Base-by-base conservation (phyloP, 2,888 invertebrate species). In the Stenichneumon culpator region DNA sequence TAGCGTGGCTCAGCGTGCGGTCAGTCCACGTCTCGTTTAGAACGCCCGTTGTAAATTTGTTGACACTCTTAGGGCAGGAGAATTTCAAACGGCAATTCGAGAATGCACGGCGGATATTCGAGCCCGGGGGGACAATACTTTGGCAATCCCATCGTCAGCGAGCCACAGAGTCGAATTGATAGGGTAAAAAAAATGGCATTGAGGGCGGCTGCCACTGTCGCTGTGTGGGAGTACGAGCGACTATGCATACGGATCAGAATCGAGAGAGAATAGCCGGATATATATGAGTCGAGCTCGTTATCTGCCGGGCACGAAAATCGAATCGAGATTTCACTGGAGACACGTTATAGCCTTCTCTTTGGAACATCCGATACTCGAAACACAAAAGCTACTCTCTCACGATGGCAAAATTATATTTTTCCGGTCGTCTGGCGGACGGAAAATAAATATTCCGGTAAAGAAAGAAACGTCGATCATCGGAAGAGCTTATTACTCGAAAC, bases 1-100 rank as follows among this genome's bases (percentile, higher is more conserved):
- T 79, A 65, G 70, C 74, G 73, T 39, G n/a, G 73, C 79, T 86
- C 79, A 82, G 72, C 79, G 74, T 82, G 74, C 22, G 82, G 84
- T 84, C 84, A 84, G 70, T 52, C 84, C 50, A 28, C 11, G 63
- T 63, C 32, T 63, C 63, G 32, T 63, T 28, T n/a, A 32, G 63
- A 63, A 63, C 28, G 74, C 52, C 63, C 28, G 78, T 54, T 67
- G 84, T 39, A 81, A 86, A 81, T 86, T 86, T 54, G 83, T 86
- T 84, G 86, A 68, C 81, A 67, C 84, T 79, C 39, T 44, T 47
- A 3, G 47, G 60, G 65, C 6, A 77, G 28, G 75, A 60, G 78
- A 84, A 84, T 84, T 69, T 70, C 52, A 60, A 79, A 39, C 44
- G 60, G 63, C 78, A 32, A 82, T 70, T 79, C 69, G 22, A 47